Conservation (phyloP, 2,888 invertebrate species). For the Atherix ibis region DNA sequence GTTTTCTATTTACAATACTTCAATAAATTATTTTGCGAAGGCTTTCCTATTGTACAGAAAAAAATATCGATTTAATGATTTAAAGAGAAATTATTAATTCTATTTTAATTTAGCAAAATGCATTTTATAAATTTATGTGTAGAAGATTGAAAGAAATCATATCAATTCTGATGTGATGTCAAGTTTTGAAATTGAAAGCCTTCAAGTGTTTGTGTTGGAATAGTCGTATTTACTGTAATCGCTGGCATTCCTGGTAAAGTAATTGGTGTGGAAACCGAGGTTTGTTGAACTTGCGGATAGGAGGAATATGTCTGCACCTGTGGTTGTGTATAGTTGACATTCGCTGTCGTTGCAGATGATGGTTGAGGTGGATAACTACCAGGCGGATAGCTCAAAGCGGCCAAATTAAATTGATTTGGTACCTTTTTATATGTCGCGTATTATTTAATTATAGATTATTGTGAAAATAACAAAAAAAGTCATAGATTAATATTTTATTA, state of each 20-base stretch:
- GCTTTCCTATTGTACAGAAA: too few species aligned
- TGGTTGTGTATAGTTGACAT: slow-evolving; percentile 16
- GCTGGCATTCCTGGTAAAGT: slow-evolving; percentile 65
- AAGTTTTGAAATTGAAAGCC: slow-evolving; percentile 10
- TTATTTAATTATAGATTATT: too few species aligned
- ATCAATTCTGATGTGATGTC: slow-evolving; percentile 9
- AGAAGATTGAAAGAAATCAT: too few species aligned
- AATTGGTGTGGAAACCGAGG: slow-evolving; percentile 49
- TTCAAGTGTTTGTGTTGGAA: slow-evolving; percentile 13
- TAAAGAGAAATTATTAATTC: too few species aligned
- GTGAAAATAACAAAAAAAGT: too few species aligned
- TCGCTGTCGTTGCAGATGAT: slow-evolving; percentile 24
- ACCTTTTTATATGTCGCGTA: too few species aligned
- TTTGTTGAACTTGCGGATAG: slow-evolving; percentile 28
- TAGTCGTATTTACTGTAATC: slow-evolving; percentile 56
- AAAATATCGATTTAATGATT: too few species aligned
- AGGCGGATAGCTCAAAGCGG: slow-evolving; percentile 10
- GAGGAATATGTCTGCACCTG: slow-evolving; percentile 26
- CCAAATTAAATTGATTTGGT: slow-evolving; percentile 3
- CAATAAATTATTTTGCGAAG: too few species aligned
- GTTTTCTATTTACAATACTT: too few species aligned
- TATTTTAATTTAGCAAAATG: too few species aligned
- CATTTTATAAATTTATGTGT: too few species aligned
- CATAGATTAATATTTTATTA: too few species aligned
- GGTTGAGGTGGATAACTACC: slow-evolving; percentile 13